These are phyloP conservation scores for Sycobia sp. DNA, from an alignment of 1,140 invertebrate species.

Conservation along the genomic window DNA sequence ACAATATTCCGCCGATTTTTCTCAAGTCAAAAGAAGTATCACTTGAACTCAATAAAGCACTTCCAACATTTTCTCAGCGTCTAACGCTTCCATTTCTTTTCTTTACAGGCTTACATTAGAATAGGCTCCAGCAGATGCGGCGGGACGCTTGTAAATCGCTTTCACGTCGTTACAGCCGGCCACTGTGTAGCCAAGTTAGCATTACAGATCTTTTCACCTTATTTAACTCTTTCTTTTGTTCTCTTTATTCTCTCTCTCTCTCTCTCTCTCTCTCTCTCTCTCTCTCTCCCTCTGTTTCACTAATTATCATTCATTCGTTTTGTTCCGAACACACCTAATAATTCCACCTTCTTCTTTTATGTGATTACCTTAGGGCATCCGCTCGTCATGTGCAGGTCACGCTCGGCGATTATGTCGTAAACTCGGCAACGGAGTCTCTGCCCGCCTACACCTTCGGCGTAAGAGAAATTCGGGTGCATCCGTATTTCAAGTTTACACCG, in stretches of 20 bases:
- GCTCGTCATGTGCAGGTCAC: conserved; percentile 90
- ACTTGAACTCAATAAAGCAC: too few relatives aligned
- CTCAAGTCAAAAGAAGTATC: too few relatives aligned
- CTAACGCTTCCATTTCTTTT: too few relatives aligned
- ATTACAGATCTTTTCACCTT: conserved; percentile 10
- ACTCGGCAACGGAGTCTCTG: conserved; percentile 86
- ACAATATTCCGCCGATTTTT: too few relatives aligned
- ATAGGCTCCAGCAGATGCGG: conserved; percentile 91
- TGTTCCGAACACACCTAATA: background rate
- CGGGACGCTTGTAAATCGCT: conserved; percentile 87
- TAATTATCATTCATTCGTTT: background rate
- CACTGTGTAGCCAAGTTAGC: conserved; percentile 88
- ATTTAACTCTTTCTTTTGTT: too few relatives aligned
- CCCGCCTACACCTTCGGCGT: conserved; percentile 91
- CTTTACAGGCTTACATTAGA: conserved; percentile 83
- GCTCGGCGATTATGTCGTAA: conserved; percentile 91
- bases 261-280: too few relatives aligned
- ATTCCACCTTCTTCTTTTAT: conserved; percentile 4
- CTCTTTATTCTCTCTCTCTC: too few relatives aligned
- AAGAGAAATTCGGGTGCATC: conserved; percentile 86
- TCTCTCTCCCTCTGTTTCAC: too few relatives aligned
- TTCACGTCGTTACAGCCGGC: conserved; percentile 94
- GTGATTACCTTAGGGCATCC: conserved; percentile 68
- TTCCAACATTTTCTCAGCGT: too few relatives aligned
- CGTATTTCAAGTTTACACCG: conserved; percentile 94